A percentile compares a stretch with the other conserved stretches of the same genome.
phyloP scores from a whole-genome alignment of 2,113 vertebrate species.

The Anolis carolinensis region DNA sequence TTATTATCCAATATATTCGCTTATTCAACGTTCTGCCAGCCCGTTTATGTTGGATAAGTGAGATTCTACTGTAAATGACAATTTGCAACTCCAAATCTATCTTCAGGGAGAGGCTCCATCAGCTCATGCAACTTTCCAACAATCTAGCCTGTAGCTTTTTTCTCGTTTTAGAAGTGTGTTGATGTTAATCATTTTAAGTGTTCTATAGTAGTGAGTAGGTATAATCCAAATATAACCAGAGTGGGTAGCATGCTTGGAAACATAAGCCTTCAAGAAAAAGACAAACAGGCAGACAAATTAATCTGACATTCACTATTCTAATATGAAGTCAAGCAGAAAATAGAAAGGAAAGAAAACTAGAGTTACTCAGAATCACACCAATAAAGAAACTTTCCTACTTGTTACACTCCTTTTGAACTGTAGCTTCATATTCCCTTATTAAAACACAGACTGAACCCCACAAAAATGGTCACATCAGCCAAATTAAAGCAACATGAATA shows the following conservation, averaged over 20 bases:
- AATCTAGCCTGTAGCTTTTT: not conserved
- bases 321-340: not conserved
- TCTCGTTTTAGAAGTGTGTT: not conserved
- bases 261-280: not conserved
- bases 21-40: too few species aligned
- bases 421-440: too few species aligned
- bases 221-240: slow-evolving; percentile 7
- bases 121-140: too few species aligned
- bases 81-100: not conserved
- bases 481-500: not conserved
- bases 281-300: not conserved
- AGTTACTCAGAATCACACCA: too few species aligned
- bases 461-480: not conserved
- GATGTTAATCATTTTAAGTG: not conserved
- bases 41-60: too few species aligned
- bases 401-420: too few species aligned
- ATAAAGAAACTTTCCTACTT: too few species aligned
- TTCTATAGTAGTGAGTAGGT: not conserved
- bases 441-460: too few species aligned
- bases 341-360: too few species aligned
- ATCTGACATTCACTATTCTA: not conserved
- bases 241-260: not conserved
- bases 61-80: too few species aligned
- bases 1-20: too few species aligned
- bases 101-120: not conserved